phyloP scores from a whole-genome alignment of 2,888 invertebrate species.

The Amorpha juglandis region DNA sequence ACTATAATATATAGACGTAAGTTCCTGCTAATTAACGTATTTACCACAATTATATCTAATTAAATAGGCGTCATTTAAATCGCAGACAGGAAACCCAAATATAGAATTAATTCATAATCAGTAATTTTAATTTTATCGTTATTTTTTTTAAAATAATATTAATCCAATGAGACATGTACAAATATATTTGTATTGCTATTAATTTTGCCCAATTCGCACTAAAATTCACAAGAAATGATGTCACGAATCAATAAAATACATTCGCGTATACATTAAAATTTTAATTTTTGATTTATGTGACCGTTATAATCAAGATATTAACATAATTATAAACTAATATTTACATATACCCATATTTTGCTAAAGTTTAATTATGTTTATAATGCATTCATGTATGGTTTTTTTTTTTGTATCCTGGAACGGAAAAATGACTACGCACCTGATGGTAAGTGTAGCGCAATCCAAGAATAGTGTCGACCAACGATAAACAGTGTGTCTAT shows the following conservation, averaged over 20 bases:
- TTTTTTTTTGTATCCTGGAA: too few relatives aligned
- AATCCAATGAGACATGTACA: not conserved
- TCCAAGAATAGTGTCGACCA: too few relatives aligned
- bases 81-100: too few relatives aligned
- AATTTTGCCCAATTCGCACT: not conserved
- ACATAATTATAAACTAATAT: conserved; percentile 5
- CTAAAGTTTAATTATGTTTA: not conserved
- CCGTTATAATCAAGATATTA: conserved; percentile 24
- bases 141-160: not conserved
- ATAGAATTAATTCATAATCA: too few relatives aligned
- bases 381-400: not conserved
- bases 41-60: too few relatives aligned
- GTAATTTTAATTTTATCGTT: too few relatives aligned
- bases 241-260: not conserved
- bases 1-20: too few relatives aligned
- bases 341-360: not conserved
- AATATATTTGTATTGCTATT: not conserved
- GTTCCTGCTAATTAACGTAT: too few relatives aligned
- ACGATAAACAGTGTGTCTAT: too few relatives aligned
- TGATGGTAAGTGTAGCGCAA: too few relatives aligned
- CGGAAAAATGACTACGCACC: too few relatives aligned
- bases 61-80: too few relatives aligned
- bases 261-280: not conserved
- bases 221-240: not conserved
- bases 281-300: conserved; percentile 22